A percentile compares a stretch with the other conserved stretches of the same genome.
These are phyloP conservation scores for Neosalanx taihuensis DNA, from an alignment of 2,797 vertebrate species.

Conservation along the genomic window DNA sequence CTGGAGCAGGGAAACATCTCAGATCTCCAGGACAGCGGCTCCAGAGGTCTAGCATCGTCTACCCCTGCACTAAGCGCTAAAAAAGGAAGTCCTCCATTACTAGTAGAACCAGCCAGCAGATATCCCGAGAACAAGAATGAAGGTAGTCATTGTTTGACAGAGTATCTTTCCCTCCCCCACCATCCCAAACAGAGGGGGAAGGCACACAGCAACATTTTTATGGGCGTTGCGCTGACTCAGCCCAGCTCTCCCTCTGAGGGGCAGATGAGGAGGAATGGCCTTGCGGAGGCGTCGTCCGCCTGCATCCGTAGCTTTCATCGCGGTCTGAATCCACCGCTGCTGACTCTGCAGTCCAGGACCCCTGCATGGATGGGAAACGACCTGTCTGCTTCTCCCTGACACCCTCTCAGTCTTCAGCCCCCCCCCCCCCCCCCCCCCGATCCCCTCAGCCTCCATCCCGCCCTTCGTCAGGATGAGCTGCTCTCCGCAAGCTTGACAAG, in stretches of 20 bases:
- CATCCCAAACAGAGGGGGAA: conserved; percentile 43
- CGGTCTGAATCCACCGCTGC: conserved; percentile 70
- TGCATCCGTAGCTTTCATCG: conserved; percentile 76
- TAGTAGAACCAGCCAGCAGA: not conserved
- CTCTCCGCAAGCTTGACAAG: conserved; percentile 31
- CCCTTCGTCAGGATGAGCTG: conserved; percentile 26
- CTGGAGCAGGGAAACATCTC: too few relatives aligned
- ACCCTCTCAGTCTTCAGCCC: conserved; percentile 63
- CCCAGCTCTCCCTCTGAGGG: conserved; percentile 70
- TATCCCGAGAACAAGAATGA: conserved; percentile 11
- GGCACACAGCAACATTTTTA: conserved; percentile 64
- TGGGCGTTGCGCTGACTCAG: conserved; percentile 70
- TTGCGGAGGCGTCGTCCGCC: conserved; percentile 58
- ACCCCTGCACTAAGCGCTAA: too few relatives aligned
- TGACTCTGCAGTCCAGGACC: conserved; percentile 63
- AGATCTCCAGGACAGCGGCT: too few relatives aligned
- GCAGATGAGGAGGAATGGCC: conserved; percentile 76
- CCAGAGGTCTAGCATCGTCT: too few relatives aligned
- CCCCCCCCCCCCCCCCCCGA: conserved; percentile 30
- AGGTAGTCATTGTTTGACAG: conserved; percentile 28
- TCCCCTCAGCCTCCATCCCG: conserved; percentile 59
- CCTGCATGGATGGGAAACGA: conserved; percentile 72
- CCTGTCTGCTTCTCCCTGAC: conserved; percentile 69
- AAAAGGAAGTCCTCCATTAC: not conserved
- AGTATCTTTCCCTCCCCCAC: conserved; percentile 30